Base-by-base conservation (phyloP, 2,113 vertebrate genomes). In the Macheiramphus alcinus region DNA sequence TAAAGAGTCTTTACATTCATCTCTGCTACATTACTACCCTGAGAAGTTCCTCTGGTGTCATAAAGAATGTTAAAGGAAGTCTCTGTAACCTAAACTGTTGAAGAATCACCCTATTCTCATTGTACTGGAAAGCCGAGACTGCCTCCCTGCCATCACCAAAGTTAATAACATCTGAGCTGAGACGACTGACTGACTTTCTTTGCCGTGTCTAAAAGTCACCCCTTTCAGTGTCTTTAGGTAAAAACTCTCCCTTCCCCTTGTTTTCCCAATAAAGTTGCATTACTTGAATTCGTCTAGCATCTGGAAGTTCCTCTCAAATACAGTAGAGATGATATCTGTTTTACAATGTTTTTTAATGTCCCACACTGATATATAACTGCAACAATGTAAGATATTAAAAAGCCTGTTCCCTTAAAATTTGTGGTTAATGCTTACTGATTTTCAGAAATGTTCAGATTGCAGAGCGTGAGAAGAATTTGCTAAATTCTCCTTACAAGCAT, bases 401-500 rank as follows among this genome's bases (percentile, higher is more conserved):
- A 79, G 36, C 29, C 66, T 87, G 15, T 65, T 94, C 61, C 82
- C 61, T 50, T 94, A 86, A 93, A 86, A 62, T 71, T 84, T 75
- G 36, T 85, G 27, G 17, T 88, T 92, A 94, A 91, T 80, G 72
- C 76, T 58, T 95, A 89, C 94, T 94, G 86, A 71, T 94, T 92
- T 88, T 86, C 73, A 67, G 29, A 94, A 95, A 53, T 56, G n/a
- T 62, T 94, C 86, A 68, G 34, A 94, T 62, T 88, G 63, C 79
- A 62, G 74, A 95, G 75, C 55, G 27, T 80, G 59, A 55, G 50
- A 80, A 88, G 78, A 94, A 90, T 93, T 88, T 90, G 36, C 78
- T 94, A 81, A 97, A 84, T 94, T 94, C 47, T 85, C 78, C 68
- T 88, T 83, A 87, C 48, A 94, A 94, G 88, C 58, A 21, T 88